phyloP scores from a whole-genome alignment of 2,113 vertebrate species.

The Pterocles burchelli region DNA sequence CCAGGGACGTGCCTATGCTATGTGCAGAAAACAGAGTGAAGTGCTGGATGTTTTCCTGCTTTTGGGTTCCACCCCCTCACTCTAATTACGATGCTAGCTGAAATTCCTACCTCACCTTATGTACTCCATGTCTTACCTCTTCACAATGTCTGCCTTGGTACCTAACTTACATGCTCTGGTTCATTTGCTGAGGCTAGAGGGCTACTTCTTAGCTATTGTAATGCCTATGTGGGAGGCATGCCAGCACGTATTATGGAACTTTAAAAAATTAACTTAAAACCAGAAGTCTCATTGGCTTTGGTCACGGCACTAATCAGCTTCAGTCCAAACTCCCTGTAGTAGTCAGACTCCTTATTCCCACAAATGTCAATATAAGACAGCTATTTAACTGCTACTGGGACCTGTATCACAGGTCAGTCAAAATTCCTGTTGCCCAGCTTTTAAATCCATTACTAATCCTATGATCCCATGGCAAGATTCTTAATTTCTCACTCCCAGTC shows the following conservation, averaged over 20 bases:
- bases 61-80: neutral
- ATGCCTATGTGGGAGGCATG: neutral
- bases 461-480: neutral
- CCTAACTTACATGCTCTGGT: neutral
- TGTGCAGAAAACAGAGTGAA: neutral
- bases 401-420: neutral
- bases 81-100: neutral
- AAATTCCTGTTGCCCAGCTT: neutral
- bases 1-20: neutral
- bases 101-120: neutral
- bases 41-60: neutral
- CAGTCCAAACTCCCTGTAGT: neutral
- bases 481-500: neutral
- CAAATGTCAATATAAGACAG: neutral
- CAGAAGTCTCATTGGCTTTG: neutral
- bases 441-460: neutral
- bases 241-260: neutral
- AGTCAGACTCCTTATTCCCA: neutral
- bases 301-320: neutral
- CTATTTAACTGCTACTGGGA: neutral
- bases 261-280: neutral
- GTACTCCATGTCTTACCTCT: neutral
- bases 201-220: neutral
- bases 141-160: neutral
- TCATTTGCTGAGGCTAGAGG: neutral